Percentiles rank a stretch among this genome's conserved stretches.
phyloP scores from a whole-genome alignment of 2,888 invertebrate genomes.

The Leptopterna dolabrata region DNA sequence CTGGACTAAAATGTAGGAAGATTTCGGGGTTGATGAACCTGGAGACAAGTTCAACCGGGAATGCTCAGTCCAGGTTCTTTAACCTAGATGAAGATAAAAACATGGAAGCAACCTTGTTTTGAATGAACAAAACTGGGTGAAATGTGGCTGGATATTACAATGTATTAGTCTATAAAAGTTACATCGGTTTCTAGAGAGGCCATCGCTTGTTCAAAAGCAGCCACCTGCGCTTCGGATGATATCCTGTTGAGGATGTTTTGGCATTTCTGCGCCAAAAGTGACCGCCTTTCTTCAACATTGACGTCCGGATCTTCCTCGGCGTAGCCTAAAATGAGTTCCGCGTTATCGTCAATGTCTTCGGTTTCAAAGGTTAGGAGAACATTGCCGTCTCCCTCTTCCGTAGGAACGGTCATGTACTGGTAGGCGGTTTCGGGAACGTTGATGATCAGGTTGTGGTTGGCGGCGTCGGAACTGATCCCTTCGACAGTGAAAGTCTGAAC shows the following conservation, averaged over 20 bases:
- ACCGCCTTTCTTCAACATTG: conserved; percentile 44
- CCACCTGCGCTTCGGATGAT: conserved; percentile 46
- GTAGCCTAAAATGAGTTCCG: conserved; percentile 45
- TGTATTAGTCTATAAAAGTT: conserved; percentile 41
- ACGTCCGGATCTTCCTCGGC: conserved; percentile 48
- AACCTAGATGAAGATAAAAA: no score
- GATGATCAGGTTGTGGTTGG: conserved; percentile 35
- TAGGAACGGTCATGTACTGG: conserved; percentile 49
- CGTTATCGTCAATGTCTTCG: conserved; percentile 33
- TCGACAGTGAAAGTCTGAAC: background rate
- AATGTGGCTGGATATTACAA: no score
- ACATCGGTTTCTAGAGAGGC: conserved; percentile 43
- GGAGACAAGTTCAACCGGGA: no score
- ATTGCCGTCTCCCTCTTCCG: conserved; percentile 37
- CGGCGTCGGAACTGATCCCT: background rate
- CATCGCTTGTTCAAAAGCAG: conserved; percentile 48
- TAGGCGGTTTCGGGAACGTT: conserved; percentile 45
- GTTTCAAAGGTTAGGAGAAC: conserved; percentile 45
- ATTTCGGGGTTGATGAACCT: no score
- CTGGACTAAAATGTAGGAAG: no score
- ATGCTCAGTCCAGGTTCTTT: no score
- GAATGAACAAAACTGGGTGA: no score
- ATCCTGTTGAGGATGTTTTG: conserved; percentile 45
- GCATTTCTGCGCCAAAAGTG: conserved; percentile 37
- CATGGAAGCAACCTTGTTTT: no score